Evolutionary conservation across 2,888 invertebrate species (phyloP), one percentile per base, ranked within the genome.

Genomic region (Flabesymbios commensalis): DNA sequence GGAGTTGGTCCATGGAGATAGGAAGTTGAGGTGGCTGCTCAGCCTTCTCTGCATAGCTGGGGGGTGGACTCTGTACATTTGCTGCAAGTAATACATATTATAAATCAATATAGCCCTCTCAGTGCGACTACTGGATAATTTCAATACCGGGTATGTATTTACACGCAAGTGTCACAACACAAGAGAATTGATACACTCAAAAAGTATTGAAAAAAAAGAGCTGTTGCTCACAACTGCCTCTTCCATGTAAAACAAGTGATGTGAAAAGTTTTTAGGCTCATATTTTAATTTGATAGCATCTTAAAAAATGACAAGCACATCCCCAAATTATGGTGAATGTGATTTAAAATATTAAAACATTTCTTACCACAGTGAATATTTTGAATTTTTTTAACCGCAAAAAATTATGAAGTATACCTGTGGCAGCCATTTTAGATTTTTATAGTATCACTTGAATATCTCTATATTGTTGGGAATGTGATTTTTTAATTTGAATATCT

Each of bases 1-100:
- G 87, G 52, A 95, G 90, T 26, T 96, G 93, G 86, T 98, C 98
- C 91, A 98, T 97, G 63, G 94, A 89, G 45, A 98, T 86, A 26
- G 95, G 96, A 71, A 93, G 87, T 80, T 92, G 92, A 54, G 90
- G 88, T 57, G 73, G 75, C 22, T 67, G 69, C n/a, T 79, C 79
- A 19, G 74, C 63, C 57, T 77, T 78, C 52, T 77, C 78, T 26
- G 75, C 70, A 54, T 63, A 65, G 49, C 61, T 64, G n/a, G 69
- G 64, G 28, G 67, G 61, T 17, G 67, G 64, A 2, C 57, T 29
- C 33, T 67, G 72, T 14, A 64, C 29, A 43, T 42, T 64, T 28
- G 67, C 58, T 59, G 59, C 2, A 43, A 56, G 17, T 43, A 36
- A 24, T 7, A 56, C 24, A 28, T 26, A 36, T 36, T 53, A 14